Conservation (phyloP, 2,797 vertebrate genomes). For the Arremon brunneinucha region DNA sequence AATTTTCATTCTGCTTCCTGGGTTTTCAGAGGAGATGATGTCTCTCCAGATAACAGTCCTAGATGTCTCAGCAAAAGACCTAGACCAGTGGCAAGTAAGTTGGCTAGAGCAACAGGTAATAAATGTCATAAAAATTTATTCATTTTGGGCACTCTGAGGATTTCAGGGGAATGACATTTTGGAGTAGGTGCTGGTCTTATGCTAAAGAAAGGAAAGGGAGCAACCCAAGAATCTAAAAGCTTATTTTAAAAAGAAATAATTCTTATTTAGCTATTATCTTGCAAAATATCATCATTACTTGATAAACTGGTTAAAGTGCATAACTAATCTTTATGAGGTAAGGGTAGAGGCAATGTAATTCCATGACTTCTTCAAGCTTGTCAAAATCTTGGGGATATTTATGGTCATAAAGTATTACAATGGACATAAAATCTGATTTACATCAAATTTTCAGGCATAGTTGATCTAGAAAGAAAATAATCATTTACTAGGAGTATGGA, state of each 20-base stretch:
- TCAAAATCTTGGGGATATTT: not conserved
- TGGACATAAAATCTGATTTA: not conserved
- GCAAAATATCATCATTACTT: not conserved
- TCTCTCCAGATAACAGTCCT: conserved; percentile 68
- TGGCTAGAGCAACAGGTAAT: not conserved
- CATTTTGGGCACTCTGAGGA: not conserved
- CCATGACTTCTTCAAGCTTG: not conserved
- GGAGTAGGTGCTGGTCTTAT: not conserved
- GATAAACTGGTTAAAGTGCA: not conserved
- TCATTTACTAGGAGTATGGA: not conserved
- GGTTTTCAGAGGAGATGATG: conserved; percentile 87
- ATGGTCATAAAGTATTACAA: not conserved
- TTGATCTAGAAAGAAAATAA: not conserved
- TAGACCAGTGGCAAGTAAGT: conserved; percentile 82
- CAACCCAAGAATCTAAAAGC: not conserved
- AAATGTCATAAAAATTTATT: not conserved
- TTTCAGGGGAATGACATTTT: not conserved
- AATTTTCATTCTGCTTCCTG: conserved; percentile 90
- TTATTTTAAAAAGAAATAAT: not conserved
- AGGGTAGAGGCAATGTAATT: not conserved
- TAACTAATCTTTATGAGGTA: not conserved
- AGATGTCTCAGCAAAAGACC: conserved; percentile 79
- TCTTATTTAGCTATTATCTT: not conserved
- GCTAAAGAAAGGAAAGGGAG: not conserved
- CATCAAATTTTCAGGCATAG: not conserved